Evolutionary conservation across 1,140 invertebrate genomes (phyloP), one percentile per base, ranked within the genome.

Genomic region (Palaemon carinicauda): DNA sequence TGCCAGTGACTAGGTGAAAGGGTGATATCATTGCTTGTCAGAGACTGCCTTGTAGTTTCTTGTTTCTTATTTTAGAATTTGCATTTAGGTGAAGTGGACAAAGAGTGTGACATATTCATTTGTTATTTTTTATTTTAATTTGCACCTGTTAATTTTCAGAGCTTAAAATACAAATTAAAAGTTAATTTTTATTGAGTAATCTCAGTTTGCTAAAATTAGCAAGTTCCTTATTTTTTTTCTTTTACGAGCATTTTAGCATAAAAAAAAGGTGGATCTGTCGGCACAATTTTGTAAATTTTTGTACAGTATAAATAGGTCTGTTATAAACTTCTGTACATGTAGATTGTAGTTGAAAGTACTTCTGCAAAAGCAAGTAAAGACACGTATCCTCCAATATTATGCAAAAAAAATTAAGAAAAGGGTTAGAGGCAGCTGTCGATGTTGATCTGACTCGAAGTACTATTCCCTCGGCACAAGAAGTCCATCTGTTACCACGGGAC

Each of bases 321-420:
- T 33, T 41, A 85, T 81, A 74, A 79, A 85, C 74, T 85, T 85
- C 82, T 85, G 82, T 85, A 85, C 82, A 85, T 85, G 82, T 85
- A 85, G 82, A 85, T 33, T 85, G 65, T 85, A 85, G 50, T 85
- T 52, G 74, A 85, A 78, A 85, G 21, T 50, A 77, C 75, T 80
- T 86, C 84, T 86, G 84, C 84, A 71, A 86, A 86, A 86, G 84
- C 84, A 86, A 86, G 84, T 86, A 86, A 86, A 86, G 84, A 86
- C 84, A 86, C 54, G 77, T 86, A 80, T 86, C 84, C 84, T 80
- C 77, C 60, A 86, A 78, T 86, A 41, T 41, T 41, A 41, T 41
- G 41, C 41, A 41, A 41, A 41, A 41, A 41, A 41, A 41, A 41
- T 4, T 4, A 41, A 41, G 12, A 41, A 41, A 41, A 41, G 41